Evolutionary conservation across 2,797 vertebrate genomes (phyloP).

Genomic region (Cyprinodon diabolis): DNA sequence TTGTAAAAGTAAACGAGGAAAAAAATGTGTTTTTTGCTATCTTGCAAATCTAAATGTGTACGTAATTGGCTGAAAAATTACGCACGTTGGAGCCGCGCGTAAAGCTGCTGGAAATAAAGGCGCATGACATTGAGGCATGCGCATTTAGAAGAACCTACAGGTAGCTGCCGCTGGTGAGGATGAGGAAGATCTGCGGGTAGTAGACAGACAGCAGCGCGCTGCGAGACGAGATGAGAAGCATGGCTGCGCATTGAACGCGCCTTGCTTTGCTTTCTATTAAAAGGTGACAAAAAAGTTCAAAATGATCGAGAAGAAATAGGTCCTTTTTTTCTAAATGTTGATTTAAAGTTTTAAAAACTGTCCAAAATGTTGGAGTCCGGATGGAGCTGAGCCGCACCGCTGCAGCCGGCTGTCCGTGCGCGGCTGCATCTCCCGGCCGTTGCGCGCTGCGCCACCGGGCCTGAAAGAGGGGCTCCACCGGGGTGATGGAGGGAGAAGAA

Average conservation of each 20-base stretch:
- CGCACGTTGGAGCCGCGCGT: slow-evolving; percentile 6
- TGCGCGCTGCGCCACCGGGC: slow-evolving; percentile 82
- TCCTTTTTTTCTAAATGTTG: slow-evolving; percentile 33
- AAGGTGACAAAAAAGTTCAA: slow-evolving; percentile 11
- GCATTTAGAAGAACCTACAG: slow-evolving; percentile 85
- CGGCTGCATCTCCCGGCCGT: slow-evolving; percentile 84
- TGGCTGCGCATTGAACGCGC: slow-evolving; percentile 83
- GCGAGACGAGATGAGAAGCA: slow-evolving; percentile 93
- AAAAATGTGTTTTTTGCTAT: not conserved
- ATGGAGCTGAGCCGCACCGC: slow-evolving; percentile 73
- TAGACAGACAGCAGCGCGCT: slow-evolving; percentile 93
- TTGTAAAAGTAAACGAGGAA: not conserved
- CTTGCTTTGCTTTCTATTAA: slow-evolving; percentile 58
- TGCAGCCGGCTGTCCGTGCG: slow-evolving; percentile 79
- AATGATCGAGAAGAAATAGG: slow-evolving; percentile 12
- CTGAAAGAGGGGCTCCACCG: slow-evolving; percentile 67
- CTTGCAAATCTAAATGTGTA: slow-evolving; percentile 1
- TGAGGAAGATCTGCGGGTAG: slow-evolving; percentile 97
- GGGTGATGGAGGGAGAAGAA: slow-evolving; percentile 2
- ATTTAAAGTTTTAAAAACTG: slow-evolving; percentile 55
- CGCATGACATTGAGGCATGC: slow-evolving; percentile 10
- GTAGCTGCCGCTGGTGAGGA: slow-evolving; percentile 98
- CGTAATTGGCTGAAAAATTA: slow-evolving; percentile 38
- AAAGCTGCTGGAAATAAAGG: not conserved
- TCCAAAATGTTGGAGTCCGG: slow-evolving; percentile 52